Base-by-base conservation (phyloP, 2,888 invertebrate species). In the Chorisops tibialis region DNA sequence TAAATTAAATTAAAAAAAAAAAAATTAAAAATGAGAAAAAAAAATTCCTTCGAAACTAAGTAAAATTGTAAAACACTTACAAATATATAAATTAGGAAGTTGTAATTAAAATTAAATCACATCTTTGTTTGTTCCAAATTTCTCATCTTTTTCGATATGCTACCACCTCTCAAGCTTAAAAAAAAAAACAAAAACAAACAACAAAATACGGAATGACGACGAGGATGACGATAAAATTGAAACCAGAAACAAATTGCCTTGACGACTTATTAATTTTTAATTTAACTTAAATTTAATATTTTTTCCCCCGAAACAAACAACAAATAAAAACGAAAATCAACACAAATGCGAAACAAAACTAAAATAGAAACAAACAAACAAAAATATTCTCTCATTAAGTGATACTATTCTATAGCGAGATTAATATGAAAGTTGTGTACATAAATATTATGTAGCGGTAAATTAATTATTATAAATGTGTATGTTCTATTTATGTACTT, bases 401-500 rank as follows among this genome's bases (percentile, higher is more conserved):
- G 48, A 59, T 38, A 59, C 48, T 38, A 38, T 38, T 59, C 47
- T 47, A n/a, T 48, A 47, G 48, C 19, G 37, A 47, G 24, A 38
- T 37, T 19, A 16, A 37, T 48, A 22, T 38, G 48, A 59, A 48
- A 3, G 35, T 21, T 19, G 5, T 63, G 63, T 63, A 63, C 61
- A 63, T 61, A 63, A 50, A 38, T 18, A 61, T 41, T 63, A 61
- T 63, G 52, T 61, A 63, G 61, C 37, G 58, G 43, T 19, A 52
- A 54, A 43, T 61, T 51, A 56, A 63, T 50, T 58, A 47, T n/a
- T 51, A 41, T 41, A 41, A 45, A 43, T 56, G 30, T 63, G 63
- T 50, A 51, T 63, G 63, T 50, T 61, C 61, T 63, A 63, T 63
- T 61, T 63, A 63, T 63, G 63, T 63, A 63, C 63, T 61, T 63